Conservation (phyloP, 2,113 vertebrate species). For the Lethenteron reissneri region DNA sequence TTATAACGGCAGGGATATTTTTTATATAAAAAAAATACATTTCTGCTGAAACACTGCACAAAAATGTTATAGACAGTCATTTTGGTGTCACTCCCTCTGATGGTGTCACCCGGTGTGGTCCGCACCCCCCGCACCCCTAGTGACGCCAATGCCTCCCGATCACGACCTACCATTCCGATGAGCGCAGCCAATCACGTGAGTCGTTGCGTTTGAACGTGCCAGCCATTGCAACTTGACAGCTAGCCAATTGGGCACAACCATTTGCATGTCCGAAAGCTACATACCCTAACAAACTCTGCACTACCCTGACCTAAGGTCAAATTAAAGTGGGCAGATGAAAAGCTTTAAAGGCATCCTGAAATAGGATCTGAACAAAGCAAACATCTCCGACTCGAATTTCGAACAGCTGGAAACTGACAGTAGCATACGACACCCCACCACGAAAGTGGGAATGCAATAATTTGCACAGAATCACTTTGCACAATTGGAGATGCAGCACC, state of each 20-base stretch:
- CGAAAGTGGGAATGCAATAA: background rate
- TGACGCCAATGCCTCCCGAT: too few relatives aligned
- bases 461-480: background rate
- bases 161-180: too few relatives aligned
- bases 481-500: background rate
- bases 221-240: too few relatives aligned
- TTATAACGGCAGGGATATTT: too few relatives aligned
- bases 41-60: too few relatives aligned
- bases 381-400: background rate
- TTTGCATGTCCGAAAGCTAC: background rate
- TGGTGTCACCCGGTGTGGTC: too few relatives aligned
- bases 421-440: background rate
- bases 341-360: background rate
- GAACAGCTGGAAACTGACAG: background rate
- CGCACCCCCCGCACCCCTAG: too few relatives aligned
- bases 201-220: too few relatives aligned
- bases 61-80: too few relatives aligned
- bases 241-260: background rate
- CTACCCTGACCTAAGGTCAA: background rate
- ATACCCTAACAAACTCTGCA: background rate
- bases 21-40: too few relatives aligned
- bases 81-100: too few relatives aligned
- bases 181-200: too few relatives aligned
- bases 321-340: slow-evolving; percentile 1
- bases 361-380: background rate